A percentile compares a stretch with the other conserved stretches of the same genome.
These are phyloP conservation scores for Autographa gamma DNA, from an alignment of 2,888 invertebrate genomes.

Conservation along the genomic window DNA sequence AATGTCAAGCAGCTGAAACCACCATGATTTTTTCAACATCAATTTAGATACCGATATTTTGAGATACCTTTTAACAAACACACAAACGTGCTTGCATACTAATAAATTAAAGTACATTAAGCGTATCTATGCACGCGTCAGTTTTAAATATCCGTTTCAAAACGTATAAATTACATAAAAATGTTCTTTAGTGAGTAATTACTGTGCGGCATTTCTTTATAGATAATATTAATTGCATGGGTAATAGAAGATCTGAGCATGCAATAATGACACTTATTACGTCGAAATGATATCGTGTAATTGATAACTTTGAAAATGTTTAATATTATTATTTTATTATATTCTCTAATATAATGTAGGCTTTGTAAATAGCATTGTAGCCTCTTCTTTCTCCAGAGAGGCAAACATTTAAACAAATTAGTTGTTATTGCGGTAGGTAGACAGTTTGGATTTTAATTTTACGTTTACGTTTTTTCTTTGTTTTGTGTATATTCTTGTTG, in stretches of 20 bases:
- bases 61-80: background rate
- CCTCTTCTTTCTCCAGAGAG: too few species aligned
- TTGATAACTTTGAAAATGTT: constrained; percentile 9
- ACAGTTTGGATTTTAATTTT: too few species aligned
- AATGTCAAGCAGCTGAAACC: background rate
- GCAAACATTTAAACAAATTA: too few species aligned
- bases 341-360: too few species aligned
- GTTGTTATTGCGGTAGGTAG: too few species aligned
- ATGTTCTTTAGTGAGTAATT: constrained; percentile 40
- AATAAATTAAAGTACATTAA: constrained; percentile 30
- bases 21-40: background rate
- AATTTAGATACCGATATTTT: background rate
- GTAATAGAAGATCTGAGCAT: constrained; percentile 13
- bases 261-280: constrained; percentile 21
- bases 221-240: constrained; percentile 47
- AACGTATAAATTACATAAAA: constrained; percentile 46
- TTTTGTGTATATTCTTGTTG: too few species aligned
- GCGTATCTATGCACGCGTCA: constrained; percentile 44
- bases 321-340: background rate
- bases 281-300: constrained; percentile 13
- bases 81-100: background rate
- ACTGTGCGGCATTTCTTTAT: constrained; percentile 40
- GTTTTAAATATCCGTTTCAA: constrained; percentile 48
- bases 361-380: too few species aligned
- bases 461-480: too few species aligned